Evolutionary conservation across 2,113 vertebrate genomes (phyloP).

Genomic region (Alouatta palliata): DNA sequence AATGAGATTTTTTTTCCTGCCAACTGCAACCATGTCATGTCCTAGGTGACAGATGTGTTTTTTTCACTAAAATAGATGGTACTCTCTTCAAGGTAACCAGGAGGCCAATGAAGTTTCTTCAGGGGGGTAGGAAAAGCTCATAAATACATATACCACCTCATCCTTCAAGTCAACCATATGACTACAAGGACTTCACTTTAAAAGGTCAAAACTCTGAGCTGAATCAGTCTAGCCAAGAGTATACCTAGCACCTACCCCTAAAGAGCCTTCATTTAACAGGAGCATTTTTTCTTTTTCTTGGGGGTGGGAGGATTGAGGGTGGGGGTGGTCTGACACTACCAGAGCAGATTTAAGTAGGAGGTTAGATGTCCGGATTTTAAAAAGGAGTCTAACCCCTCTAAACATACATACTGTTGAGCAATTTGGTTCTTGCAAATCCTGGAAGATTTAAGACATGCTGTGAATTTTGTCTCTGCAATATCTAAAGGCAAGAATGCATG

Average conservation of each 20-base stretch:
- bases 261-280: constrained; percentile 77
- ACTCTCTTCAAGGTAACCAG: constrained; percentile 83
- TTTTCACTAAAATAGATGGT: constrained; percentile 81
- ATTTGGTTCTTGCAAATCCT: constrained; percentile 74
- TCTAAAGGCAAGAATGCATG: constrained; percentile 79
- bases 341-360: constrained; percentile 49
- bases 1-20: constrained; percentile 77
- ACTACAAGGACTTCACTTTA: constrained; percentile 74
- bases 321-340: constrained; percentile 30
- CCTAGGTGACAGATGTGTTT: constrained; percentile 78
- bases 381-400: constrained; percentile 69
- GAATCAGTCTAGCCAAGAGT: constrained; percentile 66
- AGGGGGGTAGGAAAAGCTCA: constrained; percentile 75
- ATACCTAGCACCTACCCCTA: constrained; percentile 71
- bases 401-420: constrained; percentile 72
- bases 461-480: constrained; percentile 77
- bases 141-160: constrained; percentile 64
- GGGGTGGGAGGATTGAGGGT: neutral
- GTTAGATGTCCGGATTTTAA: constrained; percentile 54
- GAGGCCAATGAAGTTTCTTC: constrained; percentile 85
- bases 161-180: constrained; percentile 70
- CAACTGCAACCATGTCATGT: constrained; percentile 76
- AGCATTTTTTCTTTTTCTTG: constrained; percentile 48
- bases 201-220: constrained; percentile 75
- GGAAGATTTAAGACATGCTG: constrained; percentile 69